A percentile compares a stretch with the other conserved stretches of the same genome.
Conservation (phyloP, 2,113 vertebrate genomes). For the Struthidea cinerea region DNA sequence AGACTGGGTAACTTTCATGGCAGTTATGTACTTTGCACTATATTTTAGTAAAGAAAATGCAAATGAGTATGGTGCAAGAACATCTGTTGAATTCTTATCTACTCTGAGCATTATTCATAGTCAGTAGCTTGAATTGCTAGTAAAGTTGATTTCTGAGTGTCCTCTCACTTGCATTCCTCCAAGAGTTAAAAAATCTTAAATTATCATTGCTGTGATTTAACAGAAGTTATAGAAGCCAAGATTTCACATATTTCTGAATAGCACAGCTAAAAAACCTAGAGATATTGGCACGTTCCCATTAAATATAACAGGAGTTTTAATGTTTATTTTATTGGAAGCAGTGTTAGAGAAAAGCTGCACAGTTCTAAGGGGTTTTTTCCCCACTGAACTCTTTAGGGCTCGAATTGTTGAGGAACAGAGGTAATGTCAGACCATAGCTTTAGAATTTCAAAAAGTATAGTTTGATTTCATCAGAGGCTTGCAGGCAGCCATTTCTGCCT, state of each 20-base stretch:
- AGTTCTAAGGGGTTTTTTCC: not conserved
- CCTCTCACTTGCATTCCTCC: not conserved
- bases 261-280: not conserved
- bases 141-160: not conserved
- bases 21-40: not conserved
- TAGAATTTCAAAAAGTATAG: not conserved
- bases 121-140: not conserved
- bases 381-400: not conserved
- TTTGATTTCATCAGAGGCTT: not conserved
- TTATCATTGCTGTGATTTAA: not conserved
- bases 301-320: slow-evolving; percentile 13
- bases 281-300: not conserved
- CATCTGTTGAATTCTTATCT: not conserved
- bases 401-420: not conserved
- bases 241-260: not conserved
- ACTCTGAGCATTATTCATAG: not conserved
- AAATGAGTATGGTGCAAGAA: not conserved
- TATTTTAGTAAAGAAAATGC: slow-evolving; percentile 13
- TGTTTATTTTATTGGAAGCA: not conserved
- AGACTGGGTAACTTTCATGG: not conserved
- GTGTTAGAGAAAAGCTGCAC: not conserved
- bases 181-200: not conserved
- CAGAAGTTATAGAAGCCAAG: not conserved
- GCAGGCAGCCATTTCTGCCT: not conserved
- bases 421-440: not conserved